Evolutionary conservation across 2,888 invertebrate genomes (phyloP), one percentile per base, ranked within the genome.

Genomic region (Octodonta nipae): DNA sequence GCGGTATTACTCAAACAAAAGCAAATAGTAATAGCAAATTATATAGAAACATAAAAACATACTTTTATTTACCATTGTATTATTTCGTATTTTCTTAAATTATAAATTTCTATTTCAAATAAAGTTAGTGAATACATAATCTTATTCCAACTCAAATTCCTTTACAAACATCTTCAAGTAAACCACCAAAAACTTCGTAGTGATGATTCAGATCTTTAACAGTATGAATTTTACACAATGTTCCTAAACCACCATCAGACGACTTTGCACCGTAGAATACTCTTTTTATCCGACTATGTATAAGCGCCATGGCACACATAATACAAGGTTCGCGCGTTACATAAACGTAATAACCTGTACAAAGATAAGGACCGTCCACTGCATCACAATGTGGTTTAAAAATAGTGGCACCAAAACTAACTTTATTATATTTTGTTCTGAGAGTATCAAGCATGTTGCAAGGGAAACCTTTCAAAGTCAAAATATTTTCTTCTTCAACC

Each of bases 301-400:
- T 70, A 33, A 96, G 64, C 0, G 84, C 93, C 95, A 96, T 96
- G 0, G 88, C 70, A 63, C 96, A 96, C 81, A 95, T 87, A 1
- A 85, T 56, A 61, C 96, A 96, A 0, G 95, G 93, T 56, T 96
- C 95, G 37, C 70, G 70, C 0, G 80, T 71, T 25, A 85, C 56
- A 54, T 87, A 93, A 2, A 85, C 62, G 63, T 86, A 79, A 58
- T 85, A 89, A 2, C 84, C 84, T 0, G 93, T 89, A 61, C 88
- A 88, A 28, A 89, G 62, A 57, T 89, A 89, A 0, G 83, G 78
- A 2, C 74, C 73, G 28, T 64, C 56, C n/a, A 56, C 49, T 17
- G 64, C 61, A 34, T 61, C 58, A 15, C 43, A 45, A 43, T 64
- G 65, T 2, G 49, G 56, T 7, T 54, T 46, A 43, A 53, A 66